Base-by-base conservation (phyloP, 1,140 invertebrate species). In the Ruditapes philippinarum region DNA sequence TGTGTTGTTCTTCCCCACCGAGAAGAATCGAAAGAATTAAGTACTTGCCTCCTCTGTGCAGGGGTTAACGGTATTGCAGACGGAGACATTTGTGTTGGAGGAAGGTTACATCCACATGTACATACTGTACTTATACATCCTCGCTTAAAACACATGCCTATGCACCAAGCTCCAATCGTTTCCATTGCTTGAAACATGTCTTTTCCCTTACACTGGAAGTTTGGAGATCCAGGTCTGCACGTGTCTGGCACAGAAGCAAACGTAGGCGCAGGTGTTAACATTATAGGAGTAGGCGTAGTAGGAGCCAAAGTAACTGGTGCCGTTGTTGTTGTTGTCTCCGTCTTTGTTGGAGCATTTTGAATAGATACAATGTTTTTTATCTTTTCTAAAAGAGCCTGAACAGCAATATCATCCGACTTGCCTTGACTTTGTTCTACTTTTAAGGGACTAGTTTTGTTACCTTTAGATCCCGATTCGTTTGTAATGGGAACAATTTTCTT, bases 181-280 rank as follows among this genome's bases (percentile, higher is more conserved):
- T 51, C 68, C 68, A 86, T 86, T 25, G 70, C 22, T 9, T 33
- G 17, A 76, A 86, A 86, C 70, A 86, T 28, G 31, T 86, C 70
- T 45, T 86, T 86, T 4, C 83, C 83, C 28, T 54, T 73, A 42
- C 83, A 86, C 17, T 19, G 12, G 31, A 86, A 86, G 19, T 86
- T 60, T 45, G 83, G 68, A 28, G 68, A 76, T 25, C 2, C 36
- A 2, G 83, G 83, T 12, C 68, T 76, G 38, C 83, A 86, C 31
- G 40, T 25, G 3, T 45, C 68, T n/a, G n/a, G n/a, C n/a, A n/a
- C n/a, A n/a, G n/a, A n/a, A n/a, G n/a, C n/a, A n/a, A n/a, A n/a
- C 19, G 36, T 51, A 25, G 81, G 19, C n/a, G 80, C 22, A 49
- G 81, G 0, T 54, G 81, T 51, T 40, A 42, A 31, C 0, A 40